phyloP scores from a whole-genome alignment of 2,113 vertebrate genomes.

The Rhea americana region DNA sequence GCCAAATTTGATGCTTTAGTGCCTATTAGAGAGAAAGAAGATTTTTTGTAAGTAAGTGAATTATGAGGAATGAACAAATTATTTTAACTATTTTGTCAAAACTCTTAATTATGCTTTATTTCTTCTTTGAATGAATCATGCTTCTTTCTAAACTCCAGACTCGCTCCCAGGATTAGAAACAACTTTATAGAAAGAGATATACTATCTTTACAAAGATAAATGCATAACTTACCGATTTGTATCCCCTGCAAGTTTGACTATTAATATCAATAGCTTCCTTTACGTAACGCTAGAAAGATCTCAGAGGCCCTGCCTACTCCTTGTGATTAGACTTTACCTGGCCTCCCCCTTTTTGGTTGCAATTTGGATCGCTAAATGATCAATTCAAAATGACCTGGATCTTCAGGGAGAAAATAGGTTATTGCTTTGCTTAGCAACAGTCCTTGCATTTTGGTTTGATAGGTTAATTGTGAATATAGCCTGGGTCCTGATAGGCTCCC shows the following conservation, averaged over 20 bases:
- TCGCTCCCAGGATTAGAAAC: background rate
- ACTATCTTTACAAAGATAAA: background rate
- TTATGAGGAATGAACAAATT: background rate
- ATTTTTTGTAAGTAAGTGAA: background rate
- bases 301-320: background rate
- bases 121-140: slow-evolving; percentile 10
- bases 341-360: background rate
- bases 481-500: background rate
- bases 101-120: slow-evolving; percentile 9
- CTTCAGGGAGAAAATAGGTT: slow-evolving; percentile 1
- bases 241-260: background rate
- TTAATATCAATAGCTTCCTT: background rate
- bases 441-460: background rate
- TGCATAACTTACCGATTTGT: background rate
- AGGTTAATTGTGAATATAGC: background rate
- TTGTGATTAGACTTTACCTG: background rate
- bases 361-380: background rate
- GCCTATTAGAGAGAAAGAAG: background rate
- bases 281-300: background rate
- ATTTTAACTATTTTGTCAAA: slow-evolving; percentile 32
- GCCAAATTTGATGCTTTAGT: background rate
- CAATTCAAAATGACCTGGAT: background rate
- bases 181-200: background rate
- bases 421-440: background rate
- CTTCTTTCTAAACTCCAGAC: slow-evolving; percentile 18